Conservation (phyloP, 2,888 invertebrate genomes). For the Calameuta filiformis region DNA sequence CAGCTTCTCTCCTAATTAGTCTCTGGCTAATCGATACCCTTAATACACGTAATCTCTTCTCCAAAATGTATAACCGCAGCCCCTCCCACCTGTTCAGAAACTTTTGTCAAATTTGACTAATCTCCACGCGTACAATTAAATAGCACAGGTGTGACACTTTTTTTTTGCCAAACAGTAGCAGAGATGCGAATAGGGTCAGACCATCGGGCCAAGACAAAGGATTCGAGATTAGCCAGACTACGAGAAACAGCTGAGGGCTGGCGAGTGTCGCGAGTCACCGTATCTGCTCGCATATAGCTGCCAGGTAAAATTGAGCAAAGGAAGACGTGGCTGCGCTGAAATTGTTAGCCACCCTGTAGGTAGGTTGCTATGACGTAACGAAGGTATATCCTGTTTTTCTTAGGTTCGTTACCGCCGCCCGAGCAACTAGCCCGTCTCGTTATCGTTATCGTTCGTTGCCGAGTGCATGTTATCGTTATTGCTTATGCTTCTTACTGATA, state of each 20-base stretch:
- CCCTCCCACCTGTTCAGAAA: neutral
- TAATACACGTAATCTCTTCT: neutral
- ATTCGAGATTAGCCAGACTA: neutral
- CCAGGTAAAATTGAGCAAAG: neutral
- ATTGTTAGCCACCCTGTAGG: conserved; percentile 43
- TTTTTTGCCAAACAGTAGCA: neutral
- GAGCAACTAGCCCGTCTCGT: neutral
- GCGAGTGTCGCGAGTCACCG: neutral
- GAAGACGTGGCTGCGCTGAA: conserved; percentile 27
- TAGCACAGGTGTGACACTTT: neutral
- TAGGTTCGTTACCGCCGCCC: neutral
- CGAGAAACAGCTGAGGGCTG: neutral
- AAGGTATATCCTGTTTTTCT: neutral
- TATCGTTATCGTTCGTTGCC: neutral
- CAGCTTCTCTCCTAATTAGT: neutral
- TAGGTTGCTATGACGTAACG: neutral
- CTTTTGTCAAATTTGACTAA: neutral
- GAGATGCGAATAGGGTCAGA: neutral
- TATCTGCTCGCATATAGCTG: neutral
- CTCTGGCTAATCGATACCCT: neutral
- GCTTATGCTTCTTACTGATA: neutral
- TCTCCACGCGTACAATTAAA: neutral
- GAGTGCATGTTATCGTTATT: neutral
- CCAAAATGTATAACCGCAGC: neutral
- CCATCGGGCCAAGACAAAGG: neutral